Percentiles rank a stretch among this genome's conserved stretches.
Conservation (phyloP, 2,888 invertebrate genomes). For the Brenthis hecate region DNA sequence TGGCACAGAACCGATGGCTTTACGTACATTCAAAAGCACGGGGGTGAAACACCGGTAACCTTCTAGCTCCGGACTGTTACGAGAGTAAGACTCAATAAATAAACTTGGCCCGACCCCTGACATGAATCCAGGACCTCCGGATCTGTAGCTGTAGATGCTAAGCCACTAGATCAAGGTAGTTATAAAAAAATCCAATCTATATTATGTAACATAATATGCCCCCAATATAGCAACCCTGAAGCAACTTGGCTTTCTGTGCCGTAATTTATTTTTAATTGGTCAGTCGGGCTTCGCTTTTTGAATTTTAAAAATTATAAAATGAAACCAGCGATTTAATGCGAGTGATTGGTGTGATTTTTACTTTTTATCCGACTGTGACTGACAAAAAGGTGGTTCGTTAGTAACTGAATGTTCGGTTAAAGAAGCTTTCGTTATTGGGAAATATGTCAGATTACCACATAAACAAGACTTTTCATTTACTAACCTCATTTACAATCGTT, state of each 20-base stretch:
- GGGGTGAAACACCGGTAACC: no score
- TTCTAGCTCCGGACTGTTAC: no score
- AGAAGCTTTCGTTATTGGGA: not conserved
- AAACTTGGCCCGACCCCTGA: no score
- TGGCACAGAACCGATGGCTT: no score
- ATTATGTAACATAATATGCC: not conserved
- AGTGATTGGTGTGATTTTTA: constrained; percentile 32
- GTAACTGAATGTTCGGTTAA: not conserved
- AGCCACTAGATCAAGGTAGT: no score
- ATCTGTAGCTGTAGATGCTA: no score
- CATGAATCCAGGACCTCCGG: no score
- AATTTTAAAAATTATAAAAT: constrained; percentile 34
- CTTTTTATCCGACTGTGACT: constrained; percentile 15
- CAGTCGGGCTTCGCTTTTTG: constrained; percentile 36
- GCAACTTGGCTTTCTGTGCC: constrained; percentile 41
- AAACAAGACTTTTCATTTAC: no score
- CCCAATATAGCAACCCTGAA: constrained; percentile 29
- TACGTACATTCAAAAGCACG: no score
- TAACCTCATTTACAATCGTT: no score
- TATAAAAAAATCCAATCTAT: not conserved
- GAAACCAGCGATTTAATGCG: constrained; percentile 28
- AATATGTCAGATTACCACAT: no score
- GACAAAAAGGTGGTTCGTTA: not conserved
- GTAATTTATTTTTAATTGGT: constrained; percentile 56
- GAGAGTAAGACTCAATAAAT: no score